Conservation (phyloP, 2,113 vertebrate species). For the Natator depressus region DNA sequence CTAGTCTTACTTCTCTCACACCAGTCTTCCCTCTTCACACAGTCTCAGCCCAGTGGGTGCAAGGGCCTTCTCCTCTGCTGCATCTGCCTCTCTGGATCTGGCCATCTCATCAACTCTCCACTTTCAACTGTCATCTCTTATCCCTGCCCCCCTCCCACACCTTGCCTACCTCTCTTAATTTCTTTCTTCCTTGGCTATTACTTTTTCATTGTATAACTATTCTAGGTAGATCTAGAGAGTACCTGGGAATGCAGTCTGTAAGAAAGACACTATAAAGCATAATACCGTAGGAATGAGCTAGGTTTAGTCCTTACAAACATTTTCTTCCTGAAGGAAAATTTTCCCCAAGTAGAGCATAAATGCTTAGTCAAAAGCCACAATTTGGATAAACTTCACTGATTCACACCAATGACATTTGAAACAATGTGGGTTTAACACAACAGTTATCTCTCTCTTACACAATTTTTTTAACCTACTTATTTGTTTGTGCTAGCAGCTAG, state of each 20-base stretch:
- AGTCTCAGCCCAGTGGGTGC: background rate
- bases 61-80: background rate
- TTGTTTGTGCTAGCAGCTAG: accelerated
- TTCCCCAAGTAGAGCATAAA: background rate
- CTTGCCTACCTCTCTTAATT: background rate
- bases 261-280: background rate
- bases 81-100: background rate
- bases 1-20: background rate
- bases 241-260: background rate
- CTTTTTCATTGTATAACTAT: background rate
- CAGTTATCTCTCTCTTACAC: background rate
- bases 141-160: background rate
- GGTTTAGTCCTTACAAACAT: background rate
- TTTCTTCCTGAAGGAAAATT: background rate
- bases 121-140: background rate
- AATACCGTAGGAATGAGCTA: accelerated
- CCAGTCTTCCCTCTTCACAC: background rate
- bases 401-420: background rate
- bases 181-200: background rate
- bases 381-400: background rate
- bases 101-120: background rate
- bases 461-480: background rate
- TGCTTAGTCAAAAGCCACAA: background rate
- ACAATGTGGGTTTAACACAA: background rate
- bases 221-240: background rate